Conservation (phyloP, 53 echinoderm and acorn worm genomes). For the Glandiceps talaboti region DNA sequence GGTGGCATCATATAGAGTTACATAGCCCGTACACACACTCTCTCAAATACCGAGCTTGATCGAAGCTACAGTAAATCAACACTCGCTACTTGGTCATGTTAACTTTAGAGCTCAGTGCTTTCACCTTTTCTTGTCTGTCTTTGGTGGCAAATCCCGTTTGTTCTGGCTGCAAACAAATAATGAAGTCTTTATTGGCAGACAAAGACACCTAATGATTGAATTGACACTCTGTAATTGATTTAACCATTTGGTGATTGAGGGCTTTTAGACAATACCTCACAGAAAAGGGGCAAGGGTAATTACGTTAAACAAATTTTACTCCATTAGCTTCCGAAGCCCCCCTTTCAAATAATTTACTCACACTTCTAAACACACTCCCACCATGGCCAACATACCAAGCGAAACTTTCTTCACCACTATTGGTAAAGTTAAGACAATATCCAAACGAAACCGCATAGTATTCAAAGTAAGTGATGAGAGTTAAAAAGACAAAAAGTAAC, state of each 20-base stretch:
- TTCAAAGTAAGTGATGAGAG: too few relatives aligned
- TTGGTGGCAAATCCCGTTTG: background rate
- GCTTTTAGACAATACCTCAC: background rate
- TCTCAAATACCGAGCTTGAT: too few relatives aligned
- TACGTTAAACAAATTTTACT: slow-evolving; percentile 17
- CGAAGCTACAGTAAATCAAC: background rate
- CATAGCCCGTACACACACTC: background rate
- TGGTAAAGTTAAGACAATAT: too few relatives aligned
- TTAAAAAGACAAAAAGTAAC: background rate
- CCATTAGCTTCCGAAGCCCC: slow-evolving; percentile 5
- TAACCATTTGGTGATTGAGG: background rate
- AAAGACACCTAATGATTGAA: background rate
- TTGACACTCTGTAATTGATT: background rate
- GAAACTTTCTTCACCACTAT: background rate
- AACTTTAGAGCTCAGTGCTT: background rate
- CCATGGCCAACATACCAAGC: background rate
- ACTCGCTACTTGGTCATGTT: background rate
- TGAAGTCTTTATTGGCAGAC: background rate
- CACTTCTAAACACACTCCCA: background rate
- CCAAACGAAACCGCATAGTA: too few relatives aligned
- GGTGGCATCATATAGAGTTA: background rate
- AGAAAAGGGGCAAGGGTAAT: slow-evolving; percentile 13
- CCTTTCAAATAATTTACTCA: background rate
- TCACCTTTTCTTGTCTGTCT: background rate
- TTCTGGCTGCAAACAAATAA: background rate